Conservation (phyloP, 1,140 invertebrate genomes). For the Piezodorus guildinii region DNA sequence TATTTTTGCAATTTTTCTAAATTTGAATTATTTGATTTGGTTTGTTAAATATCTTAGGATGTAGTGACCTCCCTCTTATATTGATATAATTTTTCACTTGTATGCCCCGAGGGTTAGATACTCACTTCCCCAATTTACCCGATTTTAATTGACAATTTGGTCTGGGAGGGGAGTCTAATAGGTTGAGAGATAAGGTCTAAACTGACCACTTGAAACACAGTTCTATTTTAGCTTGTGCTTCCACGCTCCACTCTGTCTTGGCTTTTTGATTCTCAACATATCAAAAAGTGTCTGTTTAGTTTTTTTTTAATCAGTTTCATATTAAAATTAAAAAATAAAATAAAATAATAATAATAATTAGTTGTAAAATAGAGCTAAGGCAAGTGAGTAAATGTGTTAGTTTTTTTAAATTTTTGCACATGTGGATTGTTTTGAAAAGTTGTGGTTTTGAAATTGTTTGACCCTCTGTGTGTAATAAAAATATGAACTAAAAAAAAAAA, state of each 20-base stretch:
- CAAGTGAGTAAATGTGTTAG: background rate
- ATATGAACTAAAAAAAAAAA: no score
- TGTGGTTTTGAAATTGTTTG: background rate
- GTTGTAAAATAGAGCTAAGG: background rate
- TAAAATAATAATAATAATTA: background rate
- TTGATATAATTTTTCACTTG: background rate
- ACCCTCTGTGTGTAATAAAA: no score
- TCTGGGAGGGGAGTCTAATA: slow-evolving; percentile 18
- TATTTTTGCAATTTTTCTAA: background rate
- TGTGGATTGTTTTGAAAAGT: background rate
- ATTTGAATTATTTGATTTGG: background rate
- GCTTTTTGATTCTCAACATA: background rate
- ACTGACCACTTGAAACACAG: slow-evolving; percentile 23
- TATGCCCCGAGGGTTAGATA: background rate
- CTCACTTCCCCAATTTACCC: slow-evolving; percentile 10
- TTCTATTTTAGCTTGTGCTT: slow-evolving; percentile 20
- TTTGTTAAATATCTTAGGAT: background rate
- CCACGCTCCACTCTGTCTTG: background rate
- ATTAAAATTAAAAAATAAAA: background rate
- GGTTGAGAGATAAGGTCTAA: slow-evolving; percentile 19
- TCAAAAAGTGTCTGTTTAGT: background rate
- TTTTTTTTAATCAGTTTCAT: background rate
- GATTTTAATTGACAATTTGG: slow-evolving; percentile 18
- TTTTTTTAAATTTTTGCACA: background rate
- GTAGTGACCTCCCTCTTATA: background rate